Evolutionary conservation across 2,888 invertebrate species (phyloP).

Genomic region (Limnephilus auricula): DNA sequence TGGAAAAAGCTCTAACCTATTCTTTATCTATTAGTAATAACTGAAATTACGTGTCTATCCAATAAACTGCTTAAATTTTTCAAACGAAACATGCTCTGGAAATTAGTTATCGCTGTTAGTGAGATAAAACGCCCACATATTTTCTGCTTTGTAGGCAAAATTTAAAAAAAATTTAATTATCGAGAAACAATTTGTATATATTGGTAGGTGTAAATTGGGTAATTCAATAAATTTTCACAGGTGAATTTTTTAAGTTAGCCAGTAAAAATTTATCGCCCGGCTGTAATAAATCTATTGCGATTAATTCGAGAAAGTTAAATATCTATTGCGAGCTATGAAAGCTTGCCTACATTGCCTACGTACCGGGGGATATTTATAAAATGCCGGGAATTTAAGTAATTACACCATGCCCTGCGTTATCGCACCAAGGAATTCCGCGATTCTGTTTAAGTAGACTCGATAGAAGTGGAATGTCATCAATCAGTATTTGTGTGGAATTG

Average conservation of each 20-base stretch:
- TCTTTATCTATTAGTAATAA: no score
- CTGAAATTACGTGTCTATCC: no score
- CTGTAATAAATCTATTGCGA: background rate
- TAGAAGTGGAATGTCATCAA: slow-evolving; percentile 58
- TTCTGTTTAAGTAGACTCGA: slow-evolving; percentile 28
- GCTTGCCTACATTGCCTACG: background rate
- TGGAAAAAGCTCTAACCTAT: no score
- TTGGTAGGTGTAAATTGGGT: background rate
- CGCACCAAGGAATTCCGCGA: slow-evolving; percentile 36
- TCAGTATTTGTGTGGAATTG: slow-evolving; percentile 59
- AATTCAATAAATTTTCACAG: background rate
- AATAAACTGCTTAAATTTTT: no score
- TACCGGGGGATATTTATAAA: slow-evolving; percentile 44
- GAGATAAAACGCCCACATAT: background rate
- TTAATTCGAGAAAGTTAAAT: background rate
- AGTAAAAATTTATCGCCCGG: background rate
- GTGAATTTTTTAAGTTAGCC: background rate
- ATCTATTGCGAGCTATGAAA: slow-evolving; percentile 27
- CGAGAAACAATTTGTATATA: background rate
- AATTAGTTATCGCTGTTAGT: no score
- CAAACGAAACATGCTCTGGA: no score
- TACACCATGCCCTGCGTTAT: slow-evolving; percentile 41
- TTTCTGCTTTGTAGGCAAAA: background rate
- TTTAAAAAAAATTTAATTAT: background rate
- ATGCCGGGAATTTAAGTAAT: slow-evolving; percentile 54